Base-by-base conservation (phyloP, 1,140 invertebrate species). In the Conus betulinus region DNA sequence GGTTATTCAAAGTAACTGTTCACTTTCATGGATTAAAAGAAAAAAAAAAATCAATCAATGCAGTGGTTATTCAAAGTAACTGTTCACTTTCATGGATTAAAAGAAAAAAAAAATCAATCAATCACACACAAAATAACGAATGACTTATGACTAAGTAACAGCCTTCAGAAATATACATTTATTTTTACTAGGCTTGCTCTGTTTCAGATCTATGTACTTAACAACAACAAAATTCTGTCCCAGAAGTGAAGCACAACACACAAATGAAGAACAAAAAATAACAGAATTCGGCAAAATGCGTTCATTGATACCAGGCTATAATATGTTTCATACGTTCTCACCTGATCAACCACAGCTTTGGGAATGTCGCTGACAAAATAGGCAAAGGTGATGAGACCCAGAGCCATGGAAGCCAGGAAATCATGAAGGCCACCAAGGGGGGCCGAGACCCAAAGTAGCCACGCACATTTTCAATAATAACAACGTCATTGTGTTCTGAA, bases 371-470 rank as follows among this genome's bases (percentile, higher is more conserved):
- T 94, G 52, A 95, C 91, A 87, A 94, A 91, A 88, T 95, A 94
- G 20, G 95, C 94, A 83, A 96, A 91, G 13, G 94, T 93, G 15
- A 95, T 89, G 51, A 95, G 92, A 51, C 93, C 93, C 53, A 95
- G 90, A 39, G 94, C 95, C 92, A 95, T 95, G 51, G 93, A 90
- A 39, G 93, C 93, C 0, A 96, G 93, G 87, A 95, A 95, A 95
- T 87, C 90, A 95, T 95, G 88, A 95, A 96, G 23, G 95, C 89
- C 39, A 96, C 91, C 39, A 95, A 87, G 39, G 95, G 95, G 5
- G 95, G 95, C 25, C 94, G 92, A 85, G 90, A 93, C n/a, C 89
- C 89, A 27, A 93, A 91, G 91, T 95, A 95, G 4, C 94, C 94
- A 53, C 93, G 92, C 60, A 95, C 84, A 88, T 94, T 95, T 76